Base-by-base conservation (phyloP, 2,888 invertebrate genomes). In the Caenorhabditis sp. region DNA sequence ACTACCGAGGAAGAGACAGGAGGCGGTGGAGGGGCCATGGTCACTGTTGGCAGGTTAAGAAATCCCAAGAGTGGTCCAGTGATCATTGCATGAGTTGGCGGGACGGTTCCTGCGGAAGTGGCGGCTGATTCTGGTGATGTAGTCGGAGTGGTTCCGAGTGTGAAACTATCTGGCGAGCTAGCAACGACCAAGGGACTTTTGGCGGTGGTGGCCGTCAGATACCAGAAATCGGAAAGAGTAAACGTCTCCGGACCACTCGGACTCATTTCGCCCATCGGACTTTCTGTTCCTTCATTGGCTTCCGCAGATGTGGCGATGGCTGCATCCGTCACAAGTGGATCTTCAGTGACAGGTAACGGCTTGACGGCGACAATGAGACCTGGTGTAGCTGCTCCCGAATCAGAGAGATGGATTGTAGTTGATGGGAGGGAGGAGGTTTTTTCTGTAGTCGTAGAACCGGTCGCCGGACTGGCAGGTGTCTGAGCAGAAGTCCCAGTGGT, bases 191-290 rank as follows among this genome's bases (percentile, higher is more conserved):
- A n/a, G 8, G 56, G 26, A 39, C 17, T 13, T 13, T 20, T 26
- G 1, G 39, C 26, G 32, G 39, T 27, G 9, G 45, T 37, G 11
- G 65, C 24, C 0, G 45, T 55, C 5, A 35, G 11, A 11, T 27
- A 46, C 58, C 50, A 59, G 20, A 58, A 68, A 13, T 68, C 52
- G 1, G 68, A 68, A 15, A 68, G 55, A 7, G 68, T 58, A 20
- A 59, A 68, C 8, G 68, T 59, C 35, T 68, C 58, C 1, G 68
- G 52, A 37, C 37, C 48, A 5, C 2, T 45, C 6, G 37, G 26
- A 41, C 8, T 11, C 3, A 15, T 53, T 32, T 48, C 55, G n/a
- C 37, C 45, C 5, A 65, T 13, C 7, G 66, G 56, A 7, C 1
- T 11, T 8, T 66, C 66, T 1, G 66, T 48, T 15, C 24, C 37